Base-by-base conservation (phyloP, 2,113 vertebrate genomes). In the Corapipo altera region DNA sequence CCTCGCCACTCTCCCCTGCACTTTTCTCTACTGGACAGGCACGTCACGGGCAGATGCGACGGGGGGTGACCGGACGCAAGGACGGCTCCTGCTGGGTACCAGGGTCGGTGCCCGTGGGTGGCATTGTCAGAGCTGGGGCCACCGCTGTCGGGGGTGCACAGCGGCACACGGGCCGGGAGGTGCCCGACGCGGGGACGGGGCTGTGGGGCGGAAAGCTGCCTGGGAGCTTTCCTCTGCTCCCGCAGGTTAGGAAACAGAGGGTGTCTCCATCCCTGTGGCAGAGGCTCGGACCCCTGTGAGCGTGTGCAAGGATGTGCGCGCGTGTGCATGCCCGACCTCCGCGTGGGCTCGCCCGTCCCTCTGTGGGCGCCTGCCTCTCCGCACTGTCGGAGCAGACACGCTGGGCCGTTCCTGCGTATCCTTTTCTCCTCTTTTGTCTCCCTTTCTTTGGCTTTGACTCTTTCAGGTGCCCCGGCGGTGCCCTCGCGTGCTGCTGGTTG, bases 401-500 rank as follows among this genome's bases (percentile, higher is more conserved):
- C 86, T 75, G 89, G 62, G 74, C 83, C 12, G 15, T 19, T 69
- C 35, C 83, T 27, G 59, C 8, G 84, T 89, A 73, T 33, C 62
- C 30, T 57, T 54, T 91, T 86, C 58, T 80, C 35, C 52, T 72
- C 54, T 61, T 88, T 91, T 30, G 91, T 81, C 27, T 23, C 61
- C 67, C 28, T 85, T 77, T 70, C 15, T 35, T 72, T 89, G 88
- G 83, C 96, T 64, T 94, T 91, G 95, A 83, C 91, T 89, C 95
- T 93, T 54, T 89, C 96, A 88, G 97, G 96, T 95, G 97, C 94
- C 97, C 76, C 90, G 14, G 93, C 55, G 70, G 88, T 96, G 94
- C 95, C 93, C 95, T 94, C 93, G 96, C 95, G 96, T 93, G 96
- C 93, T 95, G 97, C 94, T n/a, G 91, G 95, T 95, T 97, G 97